A percentile compares a stretch with the other conserved stretches of the same genome.
Evolutionary conservation across 2,113 vertebrate genomes (phyloP).

Genomic region (Dasyornis broadbenti): DNA sequence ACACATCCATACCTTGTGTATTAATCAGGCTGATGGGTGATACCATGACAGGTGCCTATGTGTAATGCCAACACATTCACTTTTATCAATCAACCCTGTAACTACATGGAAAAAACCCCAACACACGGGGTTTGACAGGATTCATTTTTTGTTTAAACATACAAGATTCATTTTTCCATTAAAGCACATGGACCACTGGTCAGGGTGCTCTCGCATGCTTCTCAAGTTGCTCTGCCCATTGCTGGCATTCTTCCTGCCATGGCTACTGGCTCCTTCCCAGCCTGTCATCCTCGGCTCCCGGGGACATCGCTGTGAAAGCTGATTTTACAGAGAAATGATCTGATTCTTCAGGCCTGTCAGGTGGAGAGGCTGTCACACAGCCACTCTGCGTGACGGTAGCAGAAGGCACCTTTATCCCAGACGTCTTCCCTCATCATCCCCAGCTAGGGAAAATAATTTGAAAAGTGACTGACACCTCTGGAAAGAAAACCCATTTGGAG

Average conservation of each 20-base stretch:
- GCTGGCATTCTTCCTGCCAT: not conserved
- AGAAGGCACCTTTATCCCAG: conserved; percentile 3
- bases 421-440: not conserved
- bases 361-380: not conserved
- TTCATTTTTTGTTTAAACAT: not conserved
- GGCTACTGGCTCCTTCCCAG: not conserved
- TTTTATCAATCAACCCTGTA: not conserved
- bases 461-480: not conserved
- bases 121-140: not conserved
- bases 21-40: not conserved
- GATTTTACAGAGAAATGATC: not conserved
- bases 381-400: not conserved
- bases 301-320: not conserved
- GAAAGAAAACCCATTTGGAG: not conserved
- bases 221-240: not conserved
- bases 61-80: not conserved
- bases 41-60: not conserved
- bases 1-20: not conserved
- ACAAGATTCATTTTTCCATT: not conserved
- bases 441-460: not conserved
- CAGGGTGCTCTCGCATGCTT: not conserved
- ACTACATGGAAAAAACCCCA: not conserved
- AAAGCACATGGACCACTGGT: not conserved
- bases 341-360: not conserved
- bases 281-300: rapidly evolving